phyloP scores from a whole-genome alignment of 37 sponge, comb jelly and placozoan species.

The Halisarca cf. caerulea region DNA sequence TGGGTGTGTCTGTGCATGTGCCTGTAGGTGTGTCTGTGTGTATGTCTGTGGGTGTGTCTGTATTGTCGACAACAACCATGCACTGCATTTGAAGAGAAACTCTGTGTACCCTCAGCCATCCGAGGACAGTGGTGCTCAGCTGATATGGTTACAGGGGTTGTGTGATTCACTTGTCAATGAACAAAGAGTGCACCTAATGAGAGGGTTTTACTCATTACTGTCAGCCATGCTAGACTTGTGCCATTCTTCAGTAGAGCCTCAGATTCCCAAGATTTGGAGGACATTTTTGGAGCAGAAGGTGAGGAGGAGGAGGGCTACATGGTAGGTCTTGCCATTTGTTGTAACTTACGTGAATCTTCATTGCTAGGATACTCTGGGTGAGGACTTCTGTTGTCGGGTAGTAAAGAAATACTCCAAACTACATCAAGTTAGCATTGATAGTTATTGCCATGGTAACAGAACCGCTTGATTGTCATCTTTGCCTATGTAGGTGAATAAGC shows the following conservation, averaged over 20 bases:
- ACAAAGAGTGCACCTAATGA: neutral
- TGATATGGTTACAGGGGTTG: neutral
- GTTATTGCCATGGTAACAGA: neutral
- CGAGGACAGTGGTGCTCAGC: neutral
- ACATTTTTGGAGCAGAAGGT: neutral
- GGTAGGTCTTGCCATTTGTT: no score
- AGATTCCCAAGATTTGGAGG: neutral
- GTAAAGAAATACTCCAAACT: slow-evolving; percentile 16
- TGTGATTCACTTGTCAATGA: neutral
- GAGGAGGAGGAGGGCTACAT: no score
- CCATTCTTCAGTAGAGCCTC: slow-evolving; percentile 4
- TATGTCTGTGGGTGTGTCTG: no score
- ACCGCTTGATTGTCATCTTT: neutral
- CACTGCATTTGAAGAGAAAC: no score
- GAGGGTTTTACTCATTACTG: slow-evolving; percentile 1
- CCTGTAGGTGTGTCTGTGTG: no score
- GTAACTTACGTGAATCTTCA: no score
- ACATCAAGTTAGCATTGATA: neutral
- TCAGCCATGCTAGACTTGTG: neutral
- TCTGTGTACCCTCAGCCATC: neutral
- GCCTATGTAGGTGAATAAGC: neutral
- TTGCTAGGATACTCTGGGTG: neutral
- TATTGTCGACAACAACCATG: no score
- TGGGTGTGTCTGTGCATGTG: no score
- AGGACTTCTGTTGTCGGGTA: neutral